These are phyloP conservation scores for Denticeps clupeoides DNA, from an alignment of 2,797 vertebrate species.

Conservation along the genomic window DNA sequence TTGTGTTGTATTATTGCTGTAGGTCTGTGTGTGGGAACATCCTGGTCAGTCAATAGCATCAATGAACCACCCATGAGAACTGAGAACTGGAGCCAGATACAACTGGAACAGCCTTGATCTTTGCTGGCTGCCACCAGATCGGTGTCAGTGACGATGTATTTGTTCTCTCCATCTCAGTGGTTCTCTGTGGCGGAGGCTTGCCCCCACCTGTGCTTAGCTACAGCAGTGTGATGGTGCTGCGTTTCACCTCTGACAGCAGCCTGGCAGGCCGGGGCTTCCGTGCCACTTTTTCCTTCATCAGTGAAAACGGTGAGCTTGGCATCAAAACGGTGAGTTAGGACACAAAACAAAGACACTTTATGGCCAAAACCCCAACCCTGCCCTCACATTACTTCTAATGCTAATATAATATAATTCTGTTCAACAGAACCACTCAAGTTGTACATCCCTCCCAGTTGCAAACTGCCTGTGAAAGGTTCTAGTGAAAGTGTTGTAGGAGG, in stretches of 20 bases:
- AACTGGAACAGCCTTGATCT: background rate
- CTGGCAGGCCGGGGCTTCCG: conserved; percentile 58
- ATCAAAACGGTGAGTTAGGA: background rate
- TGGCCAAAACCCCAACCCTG: background rate
- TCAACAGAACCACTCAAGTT: no score
- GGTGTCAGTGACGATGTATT: background rate
- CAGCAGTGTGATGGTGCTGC: conserved; percentile 56
- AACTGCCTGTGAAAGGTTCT: no score
- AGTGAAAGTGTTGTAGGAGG: no score
- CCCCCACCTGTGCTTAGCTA: conserved; percentile 62
- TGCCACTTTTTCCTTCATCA: conserved; percentile 58
- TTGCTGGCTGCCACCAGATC: background rate
- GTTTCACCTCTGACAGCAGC: conserved; percentile 59
- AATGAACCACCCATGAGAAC: background rate
- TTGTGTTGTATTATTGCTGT: no score
- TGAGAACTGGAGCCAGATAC: background rate
- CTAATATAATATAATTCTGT: no score
- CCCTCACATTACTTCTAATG: no score
- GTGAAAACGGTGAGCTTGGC: conserved; percentile 44
- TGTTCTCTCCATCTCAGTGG: conserved; percentile 45
- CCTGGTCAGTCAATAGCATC: no score
- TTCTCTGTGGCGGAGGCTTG: conserved; percentile 52
- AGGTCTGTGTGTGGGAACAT: no score
- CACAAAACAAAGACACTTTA: background rate
- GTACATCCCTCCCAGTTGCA: no score